phyloP scores from a whole-genome alignment of 2,113 vertebrate species.

The Myiagra hebetior region DNA sequence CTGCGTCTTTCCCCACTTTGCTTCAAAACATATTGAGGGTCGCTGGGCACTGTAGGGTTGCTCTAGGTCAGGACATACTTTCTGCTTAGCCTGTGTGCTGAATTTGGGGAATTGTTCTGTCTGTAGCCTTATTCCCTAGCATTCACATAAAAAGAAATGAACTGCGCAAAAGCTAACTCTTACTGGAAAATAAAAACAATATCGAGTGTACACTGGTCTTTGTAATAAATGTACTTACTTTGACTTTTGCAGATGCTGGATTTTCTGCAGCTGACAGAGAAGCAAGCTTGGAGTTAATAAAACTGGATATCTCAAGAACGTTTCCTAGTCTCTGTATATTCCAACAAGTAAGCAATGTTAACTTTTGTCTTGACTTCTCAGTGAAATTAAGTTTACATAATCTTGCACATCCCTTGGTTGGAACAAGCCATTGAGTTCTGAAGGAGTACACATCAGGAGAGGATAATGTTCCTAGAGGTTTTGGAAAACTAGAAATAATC shows the following conservation, averaged over 20 bases:
- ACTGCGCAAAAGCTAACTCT: neutral
- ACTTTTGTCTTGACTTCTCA: neutral
- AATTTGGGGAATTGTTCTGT: neutral
- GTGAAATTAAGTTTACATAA: neutral
- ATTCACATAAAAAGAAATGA: neutral
- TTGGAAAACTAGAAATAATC: neutral
- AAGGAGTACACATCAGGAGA: neutral
- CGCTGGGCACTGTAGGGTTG: neutral
- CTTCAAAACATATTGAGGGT: neutral
- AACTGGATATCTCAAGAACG: constrained; percentile 94
- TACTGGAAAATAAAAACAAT: neutral
- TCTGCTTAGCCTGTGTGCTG: neutral
- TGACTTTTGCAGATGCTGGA: constrained; percentile 75
- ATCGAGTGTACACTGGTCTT: accelerated
- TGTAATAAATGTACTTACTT: neutral
- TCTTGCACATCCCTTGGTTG: neutral
- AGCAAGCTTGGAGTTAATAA: constrained; percentile 94
- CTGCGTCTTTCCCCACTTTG: accelerated
- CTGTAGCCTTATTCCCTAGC: neutral
- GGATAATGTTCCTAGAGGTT: neutral
- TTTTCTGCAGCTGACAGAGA: constrained; percentile 87
- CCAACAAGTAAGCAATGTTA: constrained; percentile 82
- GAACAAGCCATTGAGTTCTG: neutral
- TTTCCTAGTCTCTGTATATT: constrained; percentile 96
- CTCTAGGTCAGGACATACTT: neutral